Base-by-base conservation (phyloP, 1,140 invertebrate genomes). In the Solen grandis region DNA sequence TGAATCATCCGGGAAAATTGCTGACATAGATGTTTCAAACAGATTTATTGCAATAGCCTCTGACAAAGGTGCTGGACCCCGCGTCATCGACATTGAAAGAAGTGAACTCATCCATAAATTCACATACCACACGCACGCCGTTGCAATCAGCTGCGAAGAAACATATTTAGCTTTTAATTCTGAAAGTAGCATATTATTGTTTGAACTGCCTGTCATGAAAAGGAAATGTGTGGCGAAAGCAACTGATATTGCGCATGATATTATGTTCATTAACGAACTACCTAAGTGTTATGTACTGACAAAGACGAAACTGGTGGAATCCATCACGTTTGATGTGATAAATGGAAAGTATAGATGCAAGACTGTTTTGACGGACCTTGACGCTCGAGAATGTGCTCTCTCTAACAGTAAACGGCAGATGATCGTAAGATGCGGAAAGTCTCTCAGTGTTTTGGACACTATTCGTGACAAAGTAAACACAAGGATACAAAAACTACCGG, bases 91-190 rank as follows among this genome's bases (percentile, higher is more conserved):
- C 93, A 93, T 99, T 88, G 96, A 86, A 33, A 59, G 76, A 16
- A 77, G 81, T 35, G 63, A 63, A n/a, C 55, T 87, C 14, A 31
- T 89, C 14, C 88, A 88, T 57, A 85, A 83, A 57, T 88, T 89
- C 54, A 76, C 73, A 8, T 97, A 0, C 93, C 97, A 69, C 96
- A 98, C 89, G 95, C 96, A 98, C 90, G 96, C 97, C 84, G 92
- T 99, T 59, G 96, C 96, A 19, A 92, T 99, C 2, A 98, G 96
- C 84, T 96, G 96, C 0, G 97, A 99, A 90, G 98, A 99, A 89
- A 96, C 97, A 90, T 98, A 96, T 94, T 94, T 95, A 73, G 94
- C 97, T 14, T 96, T 96, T 87, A 96, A 95, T 87, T 95, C 95
- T 1, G 95, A 95, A 84, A 97, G 94, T 54, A 96, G 96, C 0